A percentile compares a stretch with the other conserved stretches of the same genome.
These are phyloP conservation scores for Cheirogaleus major DNA, from an alignment of 2,797 vertebrate species.

Conservation along the genomic window DNA sequence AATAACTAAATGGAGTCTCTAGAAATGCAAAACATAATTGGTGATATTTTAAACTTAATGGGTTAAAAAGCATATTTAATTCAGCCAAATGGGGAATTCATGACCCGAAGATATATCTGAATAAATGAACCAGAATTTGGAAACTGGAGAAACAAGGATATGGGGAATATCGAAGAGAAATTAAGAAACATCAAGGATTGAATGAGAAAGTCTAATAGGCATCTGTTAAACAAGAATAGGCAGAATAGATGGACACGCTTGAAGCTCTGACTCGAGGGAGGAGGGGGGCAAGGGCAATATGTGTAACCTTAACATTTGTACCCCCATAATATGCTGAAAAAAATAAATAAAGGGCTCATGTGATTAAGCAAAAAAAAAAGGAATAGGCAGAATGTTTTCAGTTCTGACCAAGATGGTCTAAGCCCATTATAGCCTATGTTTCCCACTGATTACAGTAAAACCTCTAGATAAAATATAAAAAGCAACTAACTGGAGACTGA, in stretches of 20 bases:
- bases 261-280: no score
- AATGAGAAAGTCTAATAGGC: neutral
- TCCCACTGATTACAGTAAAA: neutral
- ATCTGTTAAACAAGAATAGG: neutral
- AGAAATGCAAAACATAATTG: neutral
- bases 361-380: no score
- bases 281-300: no score
- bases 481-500: neutral
- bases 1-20: neutral
- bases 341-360: no score
- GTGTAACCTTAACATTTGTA: no score
- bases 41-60: neutral
- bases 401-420: neutral
- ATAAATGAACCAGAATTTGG: slow-evolving; percentile 11
- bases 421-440: neutral
- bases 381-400: neutral
- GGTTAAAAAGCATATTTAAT: neutral
- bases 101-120: neutral
- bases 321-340: no score
- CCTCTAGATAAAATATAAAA: neutral
- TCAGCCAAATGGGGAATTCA: neutral
- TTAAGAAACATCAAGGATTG: neutral
- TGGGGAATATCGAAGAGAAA: neutral
- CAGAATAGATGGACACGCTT: no score
- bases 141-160: neutral